Base-by-base conservation (phyloP, 1,140 invertebrate genomes). In the Microplitis demolitor region DNA sequence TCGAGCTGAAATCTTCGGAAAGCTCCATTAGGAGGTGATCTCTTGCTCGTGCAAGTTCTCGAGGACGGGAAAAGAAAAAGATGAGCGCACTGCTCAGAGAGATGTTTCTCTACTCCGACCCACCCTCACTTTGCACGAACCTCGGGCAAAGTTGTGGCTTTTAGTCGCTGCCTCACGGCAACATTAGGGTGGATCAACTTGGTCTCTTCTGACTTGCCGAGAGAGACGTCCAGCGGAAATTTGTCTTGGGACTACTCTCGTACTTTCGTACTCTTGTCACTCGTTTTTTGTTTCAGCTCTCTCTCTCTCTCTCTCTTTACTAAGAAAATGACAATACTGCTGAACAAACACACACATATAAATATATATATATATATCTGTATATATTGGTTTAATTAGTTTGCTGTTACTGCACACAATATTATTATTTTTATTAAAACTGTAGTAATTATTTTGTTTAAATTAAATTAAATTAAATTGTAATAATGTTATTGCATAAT, bases 111-210 rank as follows among this genome's bases (percentile, higher is more conserved):
- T 50, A 34, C 69, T 69, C 60, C 61, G 31, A 53, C 53, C 31
- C 60, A 6, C 6, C 11, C 39, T 11, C 6, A 11, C 39, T 45
- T 24, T 24, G 6, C 39, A 45, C 39, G 39, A 45, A 45, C 39
- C 24, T 24, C 24, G 51, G 54, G 71, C 33, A 53, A 74, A 68
- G 67, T 60, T 60, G 72, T 39, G 66, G 73, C 68, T 74, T 69
- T 74, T 74, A 70, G 73, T 63, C 51, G 51, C 16, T 63, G 53
- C 68, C 45, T 62, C 54, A 70, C 61, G 60, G 67, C 53, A 69
- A 74, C 73, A 70, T 74, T 68, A 69, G 73, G 54, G 60, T 39
- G 73, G 68, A 74, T 74, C 60, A 74, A 53, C 69, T 53, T 14
- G 16, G 63, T 39, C 34, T 54, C 45, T 53, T 33, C 54, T 35